These are phyloP conservation scores for Ectropis crepuscularia DNA, from an alignment of 2,888 invertebrate genomes.

Conservation along the genomic window DNA sequence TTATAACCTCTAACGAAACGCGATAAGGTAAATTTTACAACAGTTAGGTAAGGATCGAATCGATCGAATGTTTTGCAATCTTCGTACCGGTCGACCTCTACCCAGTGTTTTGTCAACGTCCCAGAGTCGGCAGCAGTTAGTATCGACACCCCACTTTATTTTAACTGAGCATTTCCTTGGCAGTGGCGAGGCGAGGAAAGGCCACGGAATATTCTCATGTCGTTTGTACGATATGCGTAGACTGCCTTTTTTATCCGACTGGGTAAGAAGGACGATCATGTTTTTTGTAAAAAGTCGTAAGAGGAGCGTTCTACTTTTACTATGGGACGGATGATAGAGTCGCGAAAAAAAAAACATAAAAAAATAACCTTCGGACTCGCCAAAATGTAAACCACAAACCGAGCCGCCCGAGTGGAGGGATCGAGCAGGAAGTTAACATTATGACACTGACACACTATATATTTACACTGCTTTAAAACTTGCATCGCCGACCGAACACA, in stretches of 20 bases:
- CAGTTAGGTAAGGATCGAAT: no score
- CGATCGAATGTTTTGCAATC: slow-evolving; percentile 37
- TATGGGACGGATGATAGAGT: no score
- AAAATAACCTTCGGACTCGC: no score
- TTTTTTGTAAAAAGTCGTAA: no score
- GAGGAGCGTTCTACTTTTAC: no score
- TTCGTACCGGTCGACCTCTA: slow-evolving; percentile 35
- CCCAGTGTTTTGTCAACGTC: slow-evolving; percentile 33
- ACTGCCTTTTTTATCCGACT: not conserved
- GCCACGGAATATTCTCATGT: slow-evolving; percentile 18
- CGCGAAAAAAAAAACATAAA: no score
- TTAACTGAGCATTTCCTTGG: slow-evolving; percentile 40
- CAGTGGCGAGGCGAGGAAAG: slow-evolving; percentile 31
- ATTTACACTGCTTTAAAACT: no score
- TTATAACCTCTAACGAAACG: slow-evolving; percentile 5
- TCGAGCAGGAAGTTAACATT: no score
- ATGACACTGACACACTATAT: no score
- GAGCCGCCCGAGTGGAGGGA: no score
- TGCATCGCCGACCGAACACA: no score
- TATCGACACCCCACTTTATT: slow-evolving; percentile 34
- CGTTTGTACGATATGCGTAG: slow-evolving; percentile 4
- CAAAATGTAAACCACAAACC: no score
- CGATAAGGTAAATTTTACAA: slow-evolving; percentile 29
- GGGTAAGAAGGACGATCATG: not conserved
- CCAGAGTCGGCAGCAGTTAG: slow-evolving; percentile 9